A percentile compares a stretch with the other conserved stretches of the same genome.
Conservation (phyloP, 2,797 vertebrate species). For the Podarcis siculus region DNA sequence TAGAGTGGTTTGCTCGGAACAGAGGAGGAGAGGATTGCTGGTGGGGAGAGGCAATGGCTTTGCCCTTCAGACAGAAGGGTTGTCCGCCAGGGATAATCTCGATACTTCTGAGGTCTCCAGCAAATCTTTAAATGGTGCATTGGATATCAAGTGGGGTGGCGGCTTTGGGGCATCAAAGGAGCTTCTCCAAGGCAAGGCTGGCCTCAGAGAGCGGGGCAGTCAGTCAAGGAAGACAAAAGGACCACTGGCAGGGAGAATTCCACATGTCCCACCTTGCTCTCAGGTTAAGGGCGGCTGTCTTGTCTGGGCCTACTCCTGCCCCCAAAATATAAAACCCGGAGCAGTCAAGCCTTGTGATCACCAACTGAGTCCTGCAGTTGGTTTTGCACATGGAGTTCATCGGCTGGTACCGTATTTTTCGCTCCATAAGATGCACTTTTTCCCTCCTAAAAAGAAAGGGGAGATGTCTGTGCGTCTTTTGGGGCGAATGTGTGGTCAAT, state of each 20-base stretch:
- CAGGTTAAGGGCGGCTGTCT: background rate
- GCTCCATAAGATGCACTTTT: too few species aligned
- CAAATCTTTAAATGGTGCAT: background rate
- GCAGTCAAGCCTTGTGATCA: background rate
- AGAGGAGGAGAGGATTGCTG: slow-evolving; percentile 9
- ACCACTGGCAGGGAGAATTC: background rate
- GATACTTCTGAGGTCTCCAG: background rate
- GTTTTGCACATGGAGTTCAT: background rate
- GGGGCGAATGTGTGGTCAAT: too few species aligned
- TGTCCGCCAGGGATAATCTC: background rate
- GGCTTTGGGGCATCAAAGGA: background rate
- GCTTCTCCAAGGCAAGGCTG: background rate
- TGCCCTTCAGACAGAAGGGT: background rate
- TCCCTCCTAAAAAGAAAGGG: too few species aligned
- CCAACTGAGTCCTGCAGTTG: background rate
- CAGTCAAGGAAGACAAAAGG: background rate
- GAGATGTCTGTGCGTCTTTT: too few species aligned
- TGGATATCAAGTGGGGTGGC: too few species aligned
- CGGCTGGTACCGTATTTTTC: too few species aligned
- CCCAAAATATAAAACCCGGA: too few species aligned
- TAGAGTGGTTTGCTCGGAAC: slow-evolving; percentile 51
- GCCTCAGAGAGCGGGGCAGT: background rate
- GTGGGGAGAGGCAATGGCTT: background rate
- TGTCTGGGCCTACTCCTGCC: too few species aligned
- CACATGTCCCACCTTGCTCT: background rate